Evolutionary conservation across 2,113 vertebrate species (phyloP), one percentile per base, ranked within the genome.

Genomic region (Sapajus apella): DNA sequence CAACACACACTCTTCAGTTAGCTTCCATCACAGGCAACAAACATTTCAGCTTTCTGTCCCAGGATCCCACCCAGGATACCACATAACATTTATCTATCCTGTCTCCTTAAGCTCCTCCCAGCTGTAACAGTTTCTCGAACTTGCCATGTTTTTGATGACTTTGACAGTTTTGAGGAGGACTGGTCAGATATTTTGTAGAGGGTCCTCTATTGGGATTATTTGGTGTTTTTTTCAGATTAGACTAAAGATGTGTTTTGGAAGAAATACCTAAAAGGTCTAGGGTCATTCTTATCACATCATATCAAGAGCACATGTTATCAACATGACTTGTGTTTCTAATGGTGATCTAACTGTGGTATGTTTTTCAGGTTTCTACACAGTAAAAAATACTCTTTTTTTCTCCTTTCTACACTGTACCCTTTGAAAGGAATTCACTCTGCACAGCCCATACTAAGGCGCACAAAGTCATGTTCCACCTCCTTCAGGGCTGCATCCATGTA

Each of bases 11-110:
- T 35, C 8, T 6, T 55, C 17, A 3, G 43, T 32, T 61, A 55
- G 40, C 25, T 6, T 35, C 17, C 6, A 17, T 2, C 40, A 35
- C 37, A 13, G 37, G 14, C 2, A 45, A 2, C 16, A 4, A 37
- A 18, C 2, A 12, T 25, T 4, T 11, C 35, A 32, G 43, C 6
- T 8, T 18, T 56, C 32, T 47, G 35, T 14, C 20, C 40, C 27
- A 25, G 32, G 12, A 8, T 18, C 23, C 30, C n/a, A 17, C 1
- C 18, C 17, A 25, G 14, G 30, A n/a, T 8, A 1, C 61, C 27
- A 17, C 45, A 16, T 50, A 5, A 0, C 9, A 14, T 50, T 20
- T 10, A 14, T 27, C n/a, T 20, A 0, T 6, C 8, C 1, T 25
- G 9, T 18, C 13, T 21, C 55, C 17, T 56, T 13, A 8, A 11